phyloP scores from a whole-genome alignment of 2,113 vertebrate species.

The Oryzias woworae region DNA sequence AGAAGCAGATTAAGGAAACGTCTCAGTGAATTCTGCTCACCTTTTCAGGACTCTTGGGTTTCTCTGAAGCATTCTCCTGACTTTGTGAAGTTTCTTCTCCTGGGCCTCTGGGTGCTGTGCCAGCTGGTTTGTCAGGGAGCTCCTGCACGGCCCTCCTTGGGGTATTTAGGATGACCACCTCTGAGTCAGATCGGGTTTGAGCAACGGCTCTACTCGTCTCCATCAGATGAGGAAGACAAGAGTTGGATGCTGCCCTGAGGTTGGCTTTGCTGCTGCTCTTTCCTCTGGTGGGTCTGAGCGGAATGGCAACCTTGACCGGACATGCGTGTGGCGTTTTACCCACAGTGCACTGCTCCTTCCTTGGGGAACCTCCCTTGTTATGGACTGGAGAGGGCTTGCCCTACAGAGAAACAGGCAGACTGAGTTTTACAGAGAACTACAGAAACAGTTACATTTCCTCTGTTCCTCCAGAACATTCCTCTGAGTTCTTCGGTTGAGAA shows the following conservation, averaged over 20 bases:
- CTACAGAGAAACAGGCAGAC: slow-evolving; percentile 9
- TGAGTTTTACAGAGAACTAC: neutral
- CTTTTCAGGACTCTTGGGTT: slow-evolving; percentile 8
- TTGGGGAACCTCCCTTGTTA: slow-evolving; percentile 27
- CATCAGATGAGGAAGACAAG: neutral
- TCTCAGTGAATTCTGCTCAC: slow-evolving; percentile 13
- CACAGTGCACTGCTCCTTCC: slow-evolving; percentile 33
- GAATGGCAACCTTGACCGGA: slow-evolving; percentile 34
- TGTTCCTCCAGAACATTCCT: too few relatives aligned
- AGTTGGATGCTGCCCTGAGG: slow-evolving; percentile 5
- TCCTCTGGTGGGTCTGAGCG: slow-evolving; percentile 23
- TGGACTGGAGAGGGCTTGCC: slow-evolving; percentile 19
- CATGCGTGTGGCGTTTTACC: slow-evolving; percentile 31
- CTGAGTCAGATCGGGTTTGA: slow-evolving; percentile 18
- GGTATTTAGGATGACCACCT: slow-evolving; percentile 2
- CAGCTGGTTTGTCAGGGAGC: neutral
- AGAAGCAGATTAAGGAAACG: too few relatives aligned
- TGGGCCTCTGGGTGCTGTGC: neutral
- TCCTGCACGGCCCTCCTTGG: slow-evolving; percentile 7
- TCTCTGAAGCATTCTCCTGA: neutral
- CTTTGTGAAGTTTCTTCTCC: neutral
- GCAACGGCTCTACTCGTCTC: neutral
- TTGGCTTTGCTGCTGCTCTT: slow-evolving; percentile 9
- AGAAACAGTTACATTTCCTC: too few relatives aligned
- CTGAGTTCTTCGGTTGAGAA: neutral